Evolutionary conservation across 53 echinoderm and acorn worm species (phyloP), one percentile per base, ranked within the genome.

Genomic region (Apostichopus leukothele): DNA sequence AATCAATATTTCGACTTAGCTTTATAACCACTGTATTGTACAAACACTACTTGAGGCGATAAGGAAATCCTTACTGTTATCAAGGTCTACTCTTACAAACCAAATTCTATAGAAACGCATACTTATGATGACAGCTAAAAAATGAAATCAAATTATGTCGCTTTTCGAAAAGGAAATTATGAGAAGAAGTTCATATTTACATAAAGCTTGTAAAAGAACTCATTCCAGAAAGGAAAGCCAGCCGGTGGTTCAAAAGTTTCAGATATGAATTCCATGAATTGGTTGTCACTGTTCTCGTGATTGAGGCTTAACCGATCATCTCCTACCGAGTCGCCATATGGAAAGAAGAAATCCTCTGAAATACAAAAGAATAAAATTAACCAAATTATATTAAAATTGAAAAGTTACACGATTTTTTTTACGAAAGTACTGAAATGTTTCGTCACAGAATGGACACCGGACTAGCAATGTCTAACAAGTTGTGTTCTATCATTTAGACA

Each of bases 191-290:
- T 73, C 7, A 5, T 25, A 91, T 88, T 91, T 89, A 91, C 91
- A 60, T 91, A 91, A 7, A 91, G 53, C 14, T 73, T 84, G 66
- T 89, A 79, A 68, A 88, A 89, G 63, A 91, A 91, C 11, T 91
- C 89, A 4, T 89, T 84, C 88, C 83, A 91, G 25, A 89, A 89
- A 51, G 91, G 91, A 60, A 91, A 91, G 9, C 91, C 91, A 9
- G 81, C 79, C 18, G 84, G 83, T 51, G 88, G 89, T 54, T 25
- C 23, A 59, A 91, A 21, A 4, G 89, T 91, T 83, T 88, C 59
- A 39, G 88, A 89, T 27, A 91, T 71, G 1, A 89, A 60, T 61
- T 91, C 91, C 18, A 79, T 89, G 51, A 79, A 80, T 74, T 88
- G 60, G 54, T 68, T 81, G 14, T 71, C 75, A 73, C 51, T 74